These are phyloP conservation scores for Nomada fucata DNA, from an alignment of 2,888 invertebrate species.

Conservation along the genomic window DNA sequence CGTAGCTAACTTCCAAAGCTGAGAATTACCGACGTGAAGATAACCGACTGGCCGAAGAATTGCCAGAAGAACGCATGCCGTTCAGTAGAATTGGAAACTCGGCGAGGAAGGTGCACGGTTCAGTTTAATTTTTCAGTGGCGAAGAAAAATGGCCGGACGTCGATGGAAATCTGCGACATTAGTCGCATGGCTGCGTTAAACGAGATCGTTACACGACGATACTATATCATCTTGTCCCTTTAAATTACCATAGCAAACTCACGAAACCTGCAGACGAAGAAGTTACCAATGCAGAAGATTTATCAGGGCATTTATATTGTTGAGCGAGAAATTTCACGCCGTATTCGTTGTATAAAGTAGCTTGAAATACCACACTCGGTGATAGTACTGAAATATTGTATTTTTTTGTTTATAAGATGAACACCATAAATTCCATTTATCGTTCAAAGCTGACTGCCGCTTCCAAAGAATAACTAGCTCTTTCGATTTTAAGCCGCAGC, in stretches of 20 bases:
- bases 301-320: constrained; percentile 10
- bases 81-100: neutral
- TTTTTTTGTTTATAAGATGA: neutral
- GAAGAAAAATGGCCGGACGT: constrained; percentile 34
- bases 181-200: constrained; percentile 43
- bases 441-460: neutral
- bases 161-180: constrained; percentile 51
- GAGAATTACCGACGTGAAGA: constrained; percentile 29
- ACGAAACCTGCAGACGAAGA: neutral
- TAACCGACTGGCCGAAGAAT: constrained; percentile 31
- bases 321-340: constrained; percentile 11
- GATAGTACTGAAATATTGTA: neutral
- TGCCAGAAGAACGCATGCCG: constrained; percentile 31
- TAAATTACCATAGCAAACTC: constrained; percentile 36
- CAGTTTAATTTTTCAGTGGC: constrained; percentile 38
- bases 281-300: constrained; percentile 16
- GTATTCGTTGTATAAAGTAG: neutral
- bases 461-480: too few species aligned
- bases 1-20: constrained; percentile 7
- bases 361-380: neutral
- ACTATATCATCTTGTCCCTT: constrained; percentile 44
- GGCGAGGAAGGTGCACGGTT: neutral
- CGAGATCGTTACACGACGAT: constrained; percentile 38
- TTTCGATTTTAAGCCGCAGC: too few species aligned
- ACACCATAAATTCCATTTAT: neutral